A percentile compares a stretch with the other conserved stretches of the same genome.
Conservation (phyloP, 2,888 invertebrate species). For the Laothoe populi region DNA sequence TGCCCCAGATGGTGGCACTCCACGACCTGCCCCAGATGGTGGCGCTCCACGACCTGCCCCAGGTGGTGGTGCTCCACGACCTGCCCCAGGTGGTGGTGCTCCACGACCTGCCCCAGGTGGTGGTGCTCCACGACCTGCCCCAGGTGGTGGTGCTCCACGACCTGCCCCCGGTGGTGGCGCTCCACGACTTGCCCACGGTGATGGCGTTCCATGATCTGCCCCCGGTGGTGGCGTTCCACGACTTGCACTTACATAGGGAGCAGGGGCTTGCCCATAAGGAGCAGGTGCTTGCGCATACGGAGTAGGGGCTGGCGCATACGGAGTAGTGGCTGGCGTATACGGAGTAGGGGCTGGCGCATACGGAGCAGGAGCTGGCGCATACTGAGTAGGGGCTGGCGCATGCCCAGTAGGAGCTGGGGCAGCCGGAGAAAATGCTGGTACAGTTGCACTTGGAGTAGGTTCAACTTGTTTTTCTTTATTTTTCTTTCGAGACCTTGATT, state of each 20-base stretch:
- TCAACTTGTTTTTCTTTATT: conserved; percentile 1
- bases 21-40: not conserved
- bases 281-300: not conserved
- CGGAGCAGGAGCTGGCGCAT: not conserved
- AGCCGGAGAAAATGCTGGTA: not conserved
- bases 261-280: too few species aligned
- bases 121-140: not conserved
- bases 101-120: not conserved
- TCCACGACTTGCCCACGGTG: too few species aligned
- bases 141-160: not conserved
- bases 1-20: not conserved
- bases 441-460: not conserved
- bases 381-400: not conserved
- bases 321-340: not conserved
- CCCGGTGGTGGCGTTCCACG: not conserved
- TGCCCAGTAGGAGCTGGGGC: not conserved
- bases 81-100: not conserved
- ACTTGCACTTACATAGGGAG: too few species aligned
- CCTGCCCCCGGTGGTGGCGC: not conserved
- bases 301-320: not conserved
- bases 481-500: conserved; percentile 8
- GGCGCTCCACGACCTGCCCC: not conserved
- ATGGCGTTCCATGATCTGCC: not conserved
- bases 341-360: not conserved
- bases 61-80: not conserved